Evolutionary conservation across 2,113 vertebrate species (phyloP), one percentile per base, ranked within the genome.

Genomic region (Ophiodon elongatus): DNA sequence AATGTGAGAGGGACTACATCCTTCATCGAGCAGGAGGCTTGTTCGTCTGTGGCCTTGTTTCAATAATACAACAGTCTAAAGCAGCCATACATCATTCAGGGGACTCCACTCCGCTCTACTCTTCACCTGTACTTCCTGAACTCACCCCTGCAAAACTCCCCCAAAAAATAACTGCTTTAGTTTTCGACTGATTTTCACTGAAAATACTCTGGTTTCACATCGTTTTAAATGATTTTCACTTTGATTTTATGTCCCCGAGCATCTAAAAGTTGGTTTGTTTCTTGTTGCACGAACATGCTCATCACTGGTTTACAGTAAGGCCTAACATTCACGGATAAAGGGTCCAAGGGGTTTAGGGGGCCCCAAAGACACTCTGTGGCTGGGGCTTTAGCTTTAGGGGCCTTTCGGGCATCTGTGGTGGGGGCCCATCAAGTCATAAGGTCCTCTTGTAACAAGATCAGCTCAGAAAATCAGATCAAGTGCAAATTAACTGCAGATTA

Each of bases 1-100:
- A 45, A 13, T 67, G 52, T 31, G 47, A 45, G 57, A 59, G 14
- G 4, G 5, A 4, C 47, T 27, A 52, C 57, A 50, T 63, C 31
- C 59, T 43, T 69, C 56, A 63, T 39, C 2, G 15, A 78, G 52
- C 35, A 50, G 8, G 57, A 29, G 37, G 19, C 77, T 17, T 29
- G 35, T 21, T 73, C 25, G 54, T 76, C 76, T 52, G 39, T 66
- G 56, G 50, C 60, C 73, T 60, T 62, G 35, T 63, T 85, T 90
- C 62, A 88, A 83, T 89, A 83, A 89, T 85, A 79, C 82, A 85
- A 1, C 62, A 39, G 75, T 43, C n/a, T 15, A 64, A 82, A 80
- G 82, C 76, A n/a, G 75, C 63, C 67, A 77, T 84, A 43, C 81
- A 82, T 86, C 89, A 86, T 86, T 82, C 79, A 86, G 67, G 64